Evolutionary conservation across 2,888 invertebrate genomes (phyloP).

Genomic region (Athripsodes cinereus): DNA sequence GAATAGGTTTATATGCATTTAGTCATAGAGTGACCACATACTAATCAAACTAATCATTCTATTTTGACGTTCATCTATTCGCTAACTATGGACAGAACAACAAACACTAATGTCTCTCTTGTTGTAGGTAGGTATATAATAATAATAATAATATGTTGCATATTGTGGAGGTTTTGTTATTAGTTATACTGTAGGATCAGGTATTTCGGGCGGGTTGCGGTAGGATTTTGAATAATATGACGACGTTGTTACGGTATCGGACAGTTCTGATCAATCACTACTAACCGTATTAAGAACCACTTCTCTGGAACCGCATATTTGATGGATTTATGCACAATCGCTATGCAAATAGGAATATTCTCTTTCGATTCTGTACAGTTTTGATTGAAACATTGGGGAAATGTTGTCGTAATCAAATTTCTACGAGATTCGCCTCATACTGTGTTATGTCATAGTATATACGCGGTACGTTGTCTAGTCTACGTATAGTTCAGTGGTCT

Average conservation of each 20-base stretch:
- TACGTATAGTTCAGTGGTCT: no score
- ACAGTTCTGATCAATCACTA: conserved; percentile 9
- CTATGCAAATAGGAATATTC: conserved; percentile 2
- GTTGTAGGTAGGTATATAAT: no score
- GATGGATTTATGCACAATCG: neutral
- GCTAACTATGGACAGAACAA: neutral
- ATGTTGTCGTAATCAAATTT: neutral
- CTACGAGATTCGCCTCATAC: neutral
- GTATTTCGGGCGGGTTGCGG: no score
- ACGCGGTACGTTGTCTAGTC: no score
- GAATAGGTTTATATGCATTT: no score
- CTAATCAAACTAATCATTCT: conserved; percentile 12
- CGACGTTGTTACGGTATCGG: conserved; percentile 1
- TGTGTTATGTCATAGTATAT: no score
- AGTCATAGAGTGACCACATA: conserved; percentile 6
- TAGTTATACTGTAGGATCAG: no score
- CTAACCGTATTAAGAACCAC: conserved; percentile 13
- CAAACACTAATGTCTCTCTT: neutral
- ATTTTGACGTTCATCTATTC: conserved; percentile 17
- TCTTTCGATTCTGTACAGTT: neutral
- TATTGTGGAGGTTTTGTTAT: no score
- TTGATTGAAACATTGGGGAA: conserved; percentile 1
- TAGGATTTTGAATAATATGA: neutral
- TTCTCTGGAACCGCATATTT: conserved; percentile 11
- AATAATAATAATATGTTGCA: no score